Percentiles rank a stretch among this genome's conserved stretches.
These are phyloP conservation scores for Scaptomyza polygonia DNA, from an alignment of 2,888 invertebrate species.

Conservation along the genomic window DNA sequence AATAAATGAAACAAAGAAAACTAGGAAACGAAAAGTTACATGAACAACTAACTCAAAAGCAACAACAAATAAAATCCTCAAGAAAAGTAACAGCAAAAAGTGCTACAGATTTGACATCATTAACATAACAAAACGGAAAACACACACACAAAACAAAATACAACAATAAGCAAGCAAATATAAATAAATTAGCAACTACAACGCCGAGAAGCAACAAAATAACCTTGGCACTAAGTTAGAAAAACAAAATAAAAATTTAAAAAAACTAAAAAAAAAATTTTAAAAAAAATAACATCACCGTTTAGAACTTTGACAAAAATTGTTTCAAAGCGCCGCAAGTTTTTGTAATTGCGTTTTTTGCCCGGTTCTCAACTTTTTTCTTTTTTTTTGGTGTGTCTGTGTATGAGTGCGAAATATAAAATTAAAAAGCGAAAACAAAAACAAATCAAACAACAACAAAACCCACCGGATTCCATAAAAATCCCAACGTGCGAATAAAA, in stretches of 20 bases:
- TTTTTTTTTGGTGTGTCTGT: constrained; percentile 26
- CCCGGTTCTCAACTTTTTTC: constrained; percentile 14
- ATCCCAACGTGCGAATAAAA: constrained; percentile 18
- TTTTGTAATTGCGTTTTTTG: constrained; percentile 14
- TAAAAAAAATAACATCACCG: constrained; percentile 11
- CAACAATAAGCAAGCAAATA: constrained; percentile 33
- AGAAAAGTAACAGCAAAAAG: constrained; percentile 13
- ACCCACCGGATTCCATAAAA: constrained; percentile 45
- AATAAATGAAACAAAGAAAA: not conserved
- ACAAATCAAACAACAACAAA: constrained; percentile 14
- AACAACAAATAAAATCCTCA: constrained; percentile 8
- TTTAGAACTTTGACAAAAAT: constrained; percentile 26
- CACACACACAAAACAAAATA: constrained; percentile 17
- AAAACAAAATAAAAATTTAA: constrained; percentile 17
- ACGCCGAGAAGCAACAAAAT: constrained; percentile 24
- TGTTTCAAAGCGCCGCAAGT: constrained; percentile 25
- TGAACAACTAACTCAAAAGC: not conserved
- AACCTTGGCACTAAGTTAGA: constrained; percentile 44
- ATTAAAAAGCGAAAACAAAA: constrained; percentile 12
- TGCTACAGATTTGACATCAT: constrained; percentile 27
- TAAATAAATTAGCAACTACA: constrained; percentile 48
- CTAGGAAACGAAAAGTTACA: constrained; percentile 18
- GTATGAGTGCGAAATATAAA: constrained; percentile 22
- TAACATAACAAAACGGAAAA: constrained; percentile 31
- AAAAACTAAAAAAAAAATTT: not conserved